phyloP scores from a whole-genome alignment of 2,797 vertebrate genomes.

The Odontamblyopus lacepedii region DNA sequence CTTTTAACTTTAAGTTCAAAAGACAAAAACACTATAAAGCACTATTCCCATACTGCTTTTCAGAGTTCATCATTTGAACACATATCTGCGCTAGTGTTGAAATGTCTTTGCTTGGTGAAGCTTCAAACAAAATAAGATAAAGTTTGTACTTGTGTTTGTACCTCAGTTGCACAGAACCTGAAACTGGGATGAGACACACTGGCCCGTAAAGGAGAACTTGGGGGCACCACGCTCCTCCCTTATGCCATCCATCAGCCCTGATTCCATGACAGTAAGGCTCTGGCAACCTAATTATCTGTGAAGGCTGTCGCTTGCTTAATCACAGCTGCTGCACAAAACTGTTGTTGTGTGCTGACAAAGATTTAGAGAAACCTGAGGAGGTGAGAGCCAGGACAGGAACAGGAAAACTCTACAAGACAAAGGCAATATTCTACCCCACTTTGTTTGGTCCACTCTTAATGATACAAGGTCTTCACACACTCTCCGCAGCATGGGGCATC shows the following conservation, averaged over 20 bases:
- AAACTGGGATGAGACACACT: conserved; percentile 35
- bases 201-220: conserved; percentile 18
- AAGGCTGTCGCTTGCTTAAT: conserved; percentile 44
- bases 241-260: conserved; percentile 43
- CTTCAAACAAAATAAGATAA: background rate
- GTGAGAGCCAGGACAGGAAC: conserved; percentile 4
- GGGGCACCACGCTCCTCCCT: conserved; percentile 24
- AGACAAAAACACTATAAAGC: too few species aligned
- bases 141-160: background rate
- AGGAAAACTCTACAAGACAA: conserved; percentile 8
- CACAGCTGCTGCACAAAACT: conserved; percentile 39
- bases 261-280: conserved; percentile 36
- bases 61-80: too few species aligned
- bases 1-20: too few species aligned
- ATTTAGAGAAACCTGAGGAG: too few species aligned
- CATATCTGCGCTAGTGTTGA: too few species aligned
- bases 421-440: background rate
- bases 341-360: conserved; percentile 11
- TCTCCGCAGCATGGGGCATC: background rate
- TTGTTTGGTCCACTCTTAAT: conserved; percentile 6
- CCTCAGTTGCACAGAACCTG: conserved; percentile 15
- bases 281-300: conserved; percentile 48
- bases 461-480: background rate
- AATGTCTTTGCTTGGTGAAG: background rate
- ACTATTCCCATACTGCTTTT: too few species aligned